Evolutionary conservation across 2,113 vertebrate genomes (phyloP).

Genomic region (Cinclus mexicanus): DNA sequence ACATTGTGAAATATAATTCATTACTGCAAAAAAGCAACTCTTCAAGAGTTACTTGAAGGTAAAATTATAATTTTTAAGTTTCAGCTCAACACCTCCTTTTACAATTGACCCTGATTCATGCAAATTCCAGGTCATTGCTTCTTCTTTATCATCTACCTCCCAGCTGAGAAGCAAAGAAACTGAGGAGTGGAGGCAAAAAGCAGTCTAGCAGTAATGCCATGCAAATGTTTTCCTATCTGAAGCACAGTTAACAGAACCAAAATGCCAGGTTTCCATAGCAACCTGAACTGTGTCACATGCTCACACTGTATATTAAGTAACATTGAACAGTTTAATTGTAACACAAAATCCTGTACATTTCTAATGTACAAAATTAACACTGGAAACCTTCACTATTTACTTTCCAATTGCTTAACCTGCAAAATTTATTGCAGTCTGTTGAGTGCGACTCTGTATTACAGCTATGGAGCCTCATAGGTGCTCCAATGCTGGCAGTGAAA

Average conservation of each 20-base stretch:
- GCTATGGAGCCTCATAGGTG: neutral
- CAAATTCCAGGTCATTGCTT: neutral
- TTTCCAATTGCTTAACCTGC: neutral
- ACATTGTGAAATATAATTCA: neutral
- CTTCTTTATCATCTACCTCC: neutral
- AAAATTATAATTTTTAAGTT: neutral
- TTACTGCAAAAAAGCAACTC: neutral
- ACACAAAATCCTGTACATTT: neutral
- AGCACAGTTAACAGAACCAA: neutral
- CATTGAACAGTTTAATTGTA: neutral
- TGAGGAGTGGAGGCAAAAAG: neutral
- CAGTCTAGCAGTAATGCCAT: neutral
- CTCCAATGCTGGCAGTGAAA: neutral
- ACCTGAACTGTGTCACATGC: neutral
- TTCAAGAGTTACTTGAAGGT: neutral
- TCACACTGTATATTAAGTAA: neutral
- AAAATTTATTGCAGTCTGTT: neutral
- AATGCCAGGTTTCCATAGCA: constrained; percentile 51
- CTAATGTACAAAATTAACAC: neutral
- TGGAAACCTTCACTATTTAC: neutral
- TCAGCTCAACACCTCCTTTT: neutral
- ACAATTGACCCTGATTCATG: neutral
- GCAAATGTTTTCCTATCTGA: constrained; percentile 1
- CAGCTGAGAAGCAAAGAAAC: neutral
- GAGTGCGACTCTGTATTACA: neutral